These are phyloP conservation scores for Cybosia mesomella DNA, from an alignment of 2,888 invertebrate genomes.

Conservation along the genomic window DNA sequence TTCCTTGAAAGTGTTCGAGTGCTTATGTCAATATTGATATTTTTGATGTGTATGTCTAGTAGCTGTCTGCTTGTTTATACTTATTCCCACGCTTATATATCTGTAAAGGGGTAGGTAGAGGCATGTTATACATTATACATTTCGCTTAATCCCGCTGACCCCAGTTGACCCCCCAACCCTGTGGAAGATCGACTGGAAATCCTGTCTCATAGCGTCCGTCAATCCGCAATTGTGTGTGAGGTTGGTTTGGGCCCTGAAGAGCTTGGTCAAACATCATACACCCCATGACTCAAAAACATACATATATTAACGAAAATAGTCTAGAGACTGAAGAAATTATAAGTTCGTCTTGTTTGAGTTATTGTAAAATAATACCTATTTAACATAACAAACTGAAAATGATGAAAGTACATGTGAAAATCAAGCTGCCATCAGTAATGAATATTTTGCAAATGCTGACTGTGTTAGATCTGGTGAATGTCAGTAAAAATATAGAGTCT, in stretches of 20 bases:
- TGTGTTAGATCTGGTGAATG: slow-evolving; percentile 17
- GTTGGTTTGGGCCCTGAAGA: neutral
- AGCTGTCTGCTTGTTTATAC: slow-evolving; percentile 39
- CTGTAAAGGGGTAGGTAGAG: neutral
- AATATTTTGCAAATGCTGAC: slow-evolving; percentile 15
- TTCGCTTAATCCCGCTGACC: too few relatives aligned
- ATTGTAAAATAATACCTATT: neutral
- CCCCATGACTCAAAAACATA: too few relatives aligned
- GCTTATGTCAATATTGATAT: slow-evolving; percentile 19
- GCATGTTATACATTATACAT: neutral
- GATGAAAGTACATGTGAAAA: slow-evolving; percentile 26
- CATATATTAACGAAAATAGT: too few relatives aligned
- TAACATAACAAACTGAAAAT: slow-evolving; percentile 19
- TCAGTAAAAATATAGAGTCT: neutral
- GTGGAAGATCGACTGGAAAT: neutral
- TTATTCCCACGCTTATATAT: slow-evolving; percentile 36
- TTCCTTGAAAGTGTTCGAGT: slow-evolving; percentile 30
- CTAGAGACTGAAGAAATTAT: neutral
- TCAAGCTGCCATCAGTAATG: slow-evolving; percentile 30
- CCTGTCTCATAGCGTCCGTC: neutral
- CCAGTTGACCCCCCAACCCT: too few relatives aligned
- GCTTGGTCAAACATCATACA: neutral
- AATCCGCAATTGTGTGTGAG: neutral
- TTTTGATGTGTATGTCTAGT: slow-evolving; percentile 30
- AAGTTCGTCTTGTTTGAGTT: neutral